Evolutionary conservation across 2,797 vertebrate species (phyloP), one percentile per base, ranked within the genome.

Genomic region (Enteromius fasciolatus): DNA sequence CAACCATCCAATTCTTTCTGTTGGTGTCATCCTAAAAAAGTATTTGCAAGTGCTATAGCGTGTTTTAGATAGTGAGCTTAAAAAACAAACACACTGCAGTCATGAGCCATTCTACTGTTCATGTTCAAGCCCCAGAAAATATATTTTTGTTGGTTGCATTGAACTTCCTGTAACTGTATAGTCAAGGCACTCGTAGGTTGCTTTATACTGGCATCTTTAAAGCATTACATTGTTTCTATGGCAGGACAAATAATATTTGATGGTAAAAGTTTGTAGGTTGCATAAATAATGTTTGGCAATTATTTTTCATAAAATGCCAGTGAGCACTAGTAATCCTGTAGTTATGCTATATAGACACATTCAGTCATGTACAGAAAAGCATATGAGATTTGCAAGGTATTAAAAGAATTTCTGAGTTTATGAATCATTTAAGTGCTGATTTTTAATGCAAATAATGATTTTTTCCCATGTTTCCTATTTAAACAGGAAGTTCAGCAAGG

Each of bases 31-130:
- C 75, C 33, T 9, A 64, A 68, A 87, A 87, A 63, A 28, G 5
- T 44, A 83, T 81, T 76, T 78, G 36, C 83, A 87, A 88, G 85
- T 84, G 86, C 85, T 86, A 76, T 79, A 44, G 75, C 77, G 81
- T 75, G 31, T 52, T 48, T 64, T 9, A 54, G 39, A 57, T 57
- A 39, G 31, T 28, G 54, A 28, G 63, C 28, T 11, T 39, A 15
- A 12, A 73, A 63, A 39, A n/a, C 31, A 33, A 44, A 33, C 14
- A 23, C 1, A 25, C 48, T 54, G 50, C 44, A 28, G 78, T 69
- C 23, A 44, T 46, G 25, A 77, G 28, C 48, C 48, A 15, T n/a
- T 52, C 15, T 14, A 48, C 18, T 54, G 31, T 6, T 14, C 5
- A 54, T 36, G 50, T 72, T n/a, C n/a, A 50, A 50, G 9, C n/a